Evolutionary conservation across 2,888 invertebrate species (phyloP), one percentile per base, ranked within the genome.

Genomic region (Plebejus argus): DNA sequence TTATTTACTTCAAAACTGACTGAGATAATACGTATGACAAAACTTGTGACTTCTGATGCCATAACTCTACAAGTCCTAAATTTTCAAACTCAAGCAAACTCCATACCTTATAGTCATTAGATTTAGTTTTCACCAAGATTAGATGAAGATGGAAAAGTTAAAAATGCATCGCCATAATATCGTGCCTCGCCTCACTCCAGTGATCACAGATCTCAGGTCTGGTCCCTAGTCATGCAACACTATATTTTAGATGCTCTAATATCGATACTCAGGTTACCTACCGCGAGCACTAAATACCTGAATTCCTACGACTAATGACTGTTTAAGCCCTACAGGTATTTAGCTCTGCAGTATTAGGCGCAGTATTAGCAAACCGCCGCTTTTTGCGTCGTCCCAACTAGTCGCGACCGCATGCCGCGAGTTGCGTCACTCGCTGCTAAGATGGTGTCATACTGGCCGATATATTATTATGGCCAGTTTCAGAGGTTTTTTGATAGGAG

Each of bases 301-400:
- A 66, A 66, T 66, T 66, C 66, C 66, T 15, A 66, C 33, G 66
- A 66, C 28, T 66, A 66, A 28, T 28, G 66, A 66, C 12, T 12
- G 28, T 23, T 4, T 66, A 33, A 28, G 66, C 15, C 66, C 15
- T 33, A 33, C 28, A 61, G 66, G 15, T 66, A 66, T 66, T 66
- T 66, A 66, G 28, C 15, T 28, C 66, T 18, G 12, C 6, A 66
- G 66, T 33, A 33, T 66, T 28, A 66, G 66, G 66, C 66, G 66
- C 66, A 66, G 66, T 61, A 61, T 66, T 66, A 66, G 66, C 66
- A 66, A 66, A 66, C 28, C 66, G 6, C 66, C 28, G 66, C 23
- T 66, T 61, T 66, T 66, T 66, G 66, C 15, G 23, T 23, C 61
- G 61, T 23, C 61, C 61, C 61, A 33, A 66, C 28, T 33, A 66